A percentile compares a stretch with the other conserved stretches of the same genome.
phyloP scores from a whole-genome alignment of 2,888 invertebrate genomes.

The Ophraella communa region DNA sequence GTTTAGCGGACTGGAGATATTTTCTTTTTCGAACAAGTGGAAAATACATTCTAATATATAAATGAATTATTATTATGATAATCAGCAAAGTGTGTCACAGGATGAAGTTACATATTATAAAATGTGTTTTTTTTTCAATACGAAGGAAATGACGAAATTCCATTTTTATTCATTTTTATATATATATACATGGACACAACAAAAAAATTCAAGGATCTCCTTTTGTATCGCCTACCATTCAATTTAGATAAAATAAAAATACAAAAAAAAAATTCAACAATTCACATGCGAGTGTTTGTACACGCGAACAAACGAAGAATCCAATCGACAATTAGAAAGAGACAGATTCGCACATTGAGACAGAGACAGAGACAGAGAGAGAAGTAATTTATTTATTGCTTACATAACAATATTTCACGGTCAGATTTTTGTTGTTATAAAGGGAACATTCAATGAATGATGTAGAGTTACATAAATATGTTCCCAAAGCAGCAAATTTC shows the following conservation, averaged over 20 bases:
- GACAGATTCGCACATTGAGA: no score
- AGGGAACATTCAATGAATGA: no score
- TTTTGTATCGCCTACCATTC: conserved; percentile 33
- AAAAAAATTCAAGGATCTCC: conserved; percentile 45
- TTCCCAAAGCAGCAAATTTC: no score
- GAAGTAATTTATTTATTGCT: no score
- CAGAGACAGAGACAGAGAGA: no score
- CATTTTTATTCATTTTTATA: no score
- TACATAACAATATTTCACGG: no score
- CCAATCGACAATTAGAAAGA: conserved; percentile 5
- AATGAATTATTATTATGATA: conserved; percentile 44
- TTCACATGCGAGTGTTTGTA: no score
- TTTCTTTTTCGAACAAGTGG: neutral
- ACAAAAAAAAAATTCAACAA: conserved; percentile 18
- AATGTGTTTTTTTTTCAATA: conserved; percentile 51
- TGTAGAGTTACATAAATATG: no score
- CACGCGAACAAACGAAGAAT: conserved; percentile 23
- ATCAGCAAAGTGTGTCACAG: conserved; percentile 52
- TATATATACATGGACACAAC: no score
- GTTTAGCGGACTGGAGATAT: no score
- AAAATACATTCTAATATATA: neutral
- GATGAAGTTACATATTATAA: conserved; percentile 50
- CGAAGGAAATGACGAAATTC: conserved; percentile 53
- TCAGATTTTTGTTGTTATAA: no score
- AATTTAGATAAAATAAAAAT: conserved; percentile 27